Percentiles rank a stretch among this genome's conserved stretches.
Conservation (phyloP, 2,113 vertebrate species). For the Motacilla tschutschensis region DNA sequence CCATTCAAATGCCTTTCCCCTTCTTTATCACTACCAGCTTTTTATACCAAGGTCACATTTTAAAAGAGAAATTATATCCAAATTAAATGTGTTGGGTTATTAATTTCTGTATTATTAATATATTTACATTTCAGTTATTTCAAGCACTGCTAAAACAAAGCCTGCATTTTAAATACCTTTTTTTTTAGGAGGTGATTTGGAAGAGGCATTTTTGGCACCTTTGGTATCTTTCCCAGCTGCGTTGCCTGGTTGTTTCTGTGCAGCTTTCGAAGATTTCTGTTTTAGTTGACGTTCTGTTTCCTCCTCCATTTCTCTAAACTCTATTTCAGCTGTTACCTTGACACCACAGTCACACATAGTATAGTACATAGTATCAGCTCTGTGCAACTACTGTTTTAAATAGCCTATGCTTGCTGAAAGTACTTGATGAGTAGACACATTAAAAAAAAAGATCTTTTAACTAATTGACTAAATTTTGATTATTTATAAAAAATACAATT, state of each 20-base stretch:
- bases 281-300: conserved; percentile 56
- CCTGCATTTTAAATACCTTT: conserved; percentile 68
- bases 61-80: neutral
- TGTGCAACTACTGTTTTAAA: neutral
- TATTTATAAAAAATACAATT: neutral
- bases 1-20: neutral
- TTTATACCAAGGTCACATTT: neutral
- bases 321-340: conserved; percentile 71
- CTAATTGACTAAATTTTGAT: neutral
- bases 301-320: conserved; percentile 67
- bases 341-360: neutral
- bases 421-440: neutral
- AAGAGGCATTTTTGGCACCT: conserved; percentile 33
- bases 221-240: conserved; percentile 41
- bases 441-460: neutral
- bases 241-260: conserved; percentile 35
- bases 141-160: neutral
- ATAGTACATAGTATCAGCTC: neutral
- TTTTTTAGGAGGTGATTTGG: conserved; percentile 54
- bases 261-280: conserved; percentile 38
- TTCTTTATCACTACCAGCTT: neutral
- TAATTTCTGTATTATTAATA: neutral
- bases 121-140: neutral
- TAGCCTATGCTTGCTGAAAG: neutral
- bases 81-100: neutral